These are phyloP conservation scores for Dexiosoma caninum DNA, from an alignment of 2,888 invertebrate species.

Conservation along the genomic window DNA sequence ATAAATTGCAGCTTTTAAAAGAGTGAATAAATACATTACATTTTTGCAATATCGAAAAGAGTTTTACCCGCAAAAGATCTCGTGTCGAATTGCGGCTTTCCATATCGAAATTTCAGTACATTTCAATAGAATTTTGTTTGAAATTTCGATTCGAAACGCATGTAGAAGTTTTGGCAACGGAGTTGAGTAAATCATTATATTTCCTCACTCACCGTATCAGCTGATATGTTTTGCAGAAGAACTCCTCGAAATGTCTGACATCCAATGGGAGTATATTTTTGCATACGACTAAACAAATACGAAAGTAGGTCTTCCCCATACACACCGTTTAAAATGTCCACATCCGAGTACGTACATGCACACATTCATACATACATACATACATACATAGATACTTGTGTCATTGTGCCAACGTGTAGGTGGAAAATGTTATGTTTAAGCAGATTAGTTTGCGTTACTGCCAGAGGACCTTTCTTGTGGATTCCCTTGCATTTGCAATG, in stretches of 20 bases:
- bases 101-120: too few species aligned
- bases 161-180: too few species aligned
- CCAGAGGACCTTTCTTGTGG: constrained; percentile 37
- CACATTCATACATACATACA: not conserved
- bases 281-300: not conserved
- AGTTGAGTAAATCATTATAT: too few species aligned
- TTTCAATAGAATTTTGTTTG: too few species aligned
- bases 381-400: constrained; percentile 5
- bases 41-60: too few species aligned
- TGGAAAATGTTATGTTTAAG: constrained; percentile 48
- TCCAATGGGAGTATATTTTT: not conserved
- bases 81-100: too few species aligned
- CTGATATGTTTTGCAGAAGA: too few species aligned
- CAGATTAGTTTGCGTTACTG: constrained; percentile 60
- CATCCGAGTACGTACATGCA: not conserved
- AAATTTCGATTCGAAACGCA: too few species aligned
- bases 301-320: not conserved
- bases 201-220: too few species aligned
- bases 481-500: constrained; percentile 47
- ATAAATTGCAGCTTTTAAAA: constrained; percentile 3
- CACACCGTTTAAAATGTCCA: not conserved
- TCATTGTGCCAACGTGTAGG: not conserved
- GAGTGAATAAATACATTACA: too few species aligned
- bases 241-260: constrained; percentile 5
- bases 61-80: too few species aligned